A percentile compares a stretch with the other conserved stretches of the same genome.
phyloP scores from a whole-genome alignment of 2,797 vertebrate species.

The Erethizon dorsatum region DNA sequence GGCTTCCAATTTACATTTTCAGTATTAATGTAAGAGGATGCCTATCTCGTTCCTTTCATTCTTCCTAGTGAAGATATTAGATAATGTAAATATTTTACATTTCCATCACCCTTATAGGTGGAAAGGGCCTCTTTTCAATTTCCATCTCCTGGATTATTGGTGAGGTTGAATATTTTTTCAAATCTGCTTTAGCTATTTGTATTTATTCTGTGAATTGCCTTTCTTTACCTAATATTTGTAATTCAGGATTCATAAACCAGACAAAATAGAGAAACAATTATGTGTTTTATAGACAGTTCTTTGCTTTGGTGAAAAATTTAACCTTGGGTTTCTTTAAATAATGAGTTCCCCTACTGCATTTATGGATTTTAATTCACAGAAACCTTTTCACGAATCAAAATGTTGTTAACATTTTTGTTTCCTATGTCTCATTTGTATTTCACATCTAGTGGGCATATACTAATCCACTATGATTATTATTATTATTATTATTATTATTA shows the following conservation, averaged over 20 bases:
- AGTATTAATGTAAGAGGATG: not conserved
- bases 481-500: not conserved
- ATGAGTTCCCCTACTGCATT: not conserved
- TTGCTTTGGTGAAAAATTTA: constrained; percentile 35
- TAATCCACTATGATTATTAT: not conserved
- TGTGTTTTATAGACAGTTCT: not conserved
- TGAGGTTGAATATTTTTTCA: not conserved
- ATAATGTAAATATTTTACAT: not conserved
- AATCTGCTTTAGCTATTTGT: not conserved
- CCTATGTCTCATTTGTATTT: not conserved
- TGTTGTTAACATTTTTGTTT: not conserved
- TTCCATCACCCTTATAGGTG: constrained; percentile 10
- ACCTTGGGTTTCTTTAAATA: not conserved
- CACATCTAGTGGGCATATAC: not conserved
- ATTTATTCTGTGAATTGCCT: constrained; percentile 46
- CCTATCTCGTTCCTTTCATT: not conserved
- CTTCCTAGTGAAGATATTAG: not conserved
- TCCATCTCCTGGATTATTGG: not conserved
- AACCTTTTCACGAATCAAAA: not conserved
- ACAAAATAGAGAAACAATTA: not conserved
- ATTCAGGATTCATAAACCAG: not conserved
- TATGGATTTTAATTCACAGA: constrained; percentile 25
- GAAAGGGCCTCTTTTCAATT: not conserved
- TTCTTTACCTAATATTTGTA: constrained; percentile 41
- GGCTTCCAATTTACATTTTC: not conserved